These are phyloP conservation scores for Bombus sylvicola DNA, from an alignment of 1,140 invertebrate species.

Conservation along the genomic window DNA sequence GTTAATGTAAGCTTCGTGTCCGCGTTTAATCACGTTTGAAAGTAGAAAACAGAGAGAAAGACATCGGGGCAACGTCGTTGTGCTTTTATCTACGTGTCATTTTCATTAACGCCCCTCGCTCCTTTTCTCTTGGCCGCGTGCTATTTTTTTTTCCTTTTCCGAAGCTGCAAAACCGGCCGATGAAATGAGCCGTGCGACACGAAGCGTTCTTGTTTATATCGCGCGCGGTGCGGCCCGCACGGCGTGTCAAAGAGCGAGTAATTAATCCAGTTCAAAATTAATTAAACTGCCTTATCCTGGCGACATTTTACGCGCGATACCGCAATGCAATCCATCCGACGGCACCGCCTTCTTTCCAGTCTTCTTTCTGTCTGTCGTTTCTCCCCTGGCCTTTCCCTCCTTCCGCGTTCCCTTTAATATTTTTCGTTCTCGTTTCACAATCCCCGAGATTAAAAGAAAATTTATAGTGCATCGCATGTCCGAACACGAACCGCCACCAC, in stretches of 20 bases:
- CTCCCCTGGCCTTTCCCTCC: not conserved
- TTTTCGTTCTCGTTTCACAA: constrained; percentile 66
- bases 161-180: not conserved
- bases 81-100: constrained; percentile 27
- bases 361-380: constrained; percentile 6
- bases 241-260: constrained; percentile 48
- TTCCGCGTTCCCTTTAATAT: constrained; percentile 66
- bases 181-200: constrained; percentile 26
- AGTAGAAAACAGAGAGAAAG: constrained; percentile 7
- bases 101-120: constrained; percentile 20
- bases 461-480: constrained; percentile 71
- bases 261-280: constrained; percentile 67
- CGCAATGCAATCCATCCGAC: constrained; percentile 7
- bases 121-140: not conserved
- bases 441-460: constrained; percentile 78
- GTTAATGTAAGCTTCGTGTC: constrained; percentile 8
- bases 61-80: constrained; percentile 18
- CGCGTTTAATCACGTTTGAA: constrained; percentile 37
- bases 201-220: constrained; percentile 1
- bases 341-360: constrained; percentile 16
- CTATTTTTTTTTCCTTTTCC: not conserved
- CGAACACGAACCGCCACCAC: constrained; percentile 17
- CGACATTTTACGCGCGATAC: constrained; percentile 25
- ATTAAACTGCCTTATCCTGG: constrained; percentile 65
- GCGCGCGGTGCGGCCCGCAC: not conserved